Evolutionary conservation across 35 echinoderm and acorn worm species (phyloP).

Genomic region (Anneissia japonica): DNA sequence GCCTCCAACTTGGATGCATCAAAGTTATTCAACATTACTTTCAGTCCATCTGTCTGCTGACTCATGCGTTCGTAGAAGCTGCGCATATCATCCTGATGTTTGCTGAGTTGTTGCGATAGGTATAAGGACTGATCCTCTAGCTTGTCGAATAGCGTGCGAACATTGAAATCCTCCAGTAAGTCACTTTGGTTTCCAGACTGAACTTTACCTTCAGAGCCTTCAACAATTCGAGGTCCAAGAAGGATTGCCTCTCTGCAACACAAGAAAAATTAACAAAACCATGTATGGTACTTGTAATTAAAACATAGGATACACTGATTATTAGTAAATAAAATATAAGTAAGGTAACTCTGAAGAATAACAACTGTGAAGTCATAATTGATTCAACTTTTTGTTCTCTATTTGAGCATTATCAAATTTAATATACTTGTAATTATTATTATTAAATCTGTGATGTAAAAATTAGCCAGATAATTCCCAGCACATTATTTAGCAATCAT

Average conservation of each 20-base stretch:
- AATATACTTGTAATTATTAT: too few relatives aligned
- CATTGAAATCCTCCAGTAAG: constrained; percentile 88
- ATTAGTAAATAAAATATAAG: too few relatives aligned
- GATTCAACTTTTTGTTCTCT: too few relatives aligned
- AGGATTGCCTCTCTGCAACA: constrained; percentile 28
- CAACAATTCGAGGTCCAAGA: constrained; percentile 43
- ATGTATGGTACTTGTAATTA: too few relatives aligned
- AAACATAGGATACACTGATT: too few relatives aligned
- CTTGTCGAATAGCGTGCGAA: constrained; percentile 90
- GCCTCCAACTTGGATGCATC: constrained; percentile 70
- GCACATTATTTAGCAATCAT: too few relatives aligned
- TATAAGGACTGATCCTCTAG: constrained; percentile 92
- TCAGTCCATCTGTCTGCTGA: constrained; percentile 93
- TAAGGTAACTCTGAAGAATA: too few relatives aligned
- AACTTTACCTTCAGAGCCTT: constrained; percentile 20
- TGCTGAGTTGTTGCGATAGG: constrained; percentile 81
- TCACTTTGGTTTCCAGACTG: background rate
- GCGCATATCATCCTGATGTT: constrained; percentile 86
- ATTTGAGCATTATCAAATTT: too few relatives aligned
- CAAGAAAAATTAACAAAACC: too few relatives aligned
- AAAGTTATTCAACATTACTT: constrained; percentile 48
- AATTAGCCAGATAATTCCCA: too few relatives aligned
- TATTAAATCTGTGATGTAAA: too few relatives aligned
- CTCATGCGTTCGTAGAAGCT: constrained; percentile 95
- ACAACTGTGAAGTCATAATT: too few relatives aligned